phyloP scores from a whole-genome alignment of 2,888 invertebrate genomes.

The Dolichomitus sp. region DNA sequence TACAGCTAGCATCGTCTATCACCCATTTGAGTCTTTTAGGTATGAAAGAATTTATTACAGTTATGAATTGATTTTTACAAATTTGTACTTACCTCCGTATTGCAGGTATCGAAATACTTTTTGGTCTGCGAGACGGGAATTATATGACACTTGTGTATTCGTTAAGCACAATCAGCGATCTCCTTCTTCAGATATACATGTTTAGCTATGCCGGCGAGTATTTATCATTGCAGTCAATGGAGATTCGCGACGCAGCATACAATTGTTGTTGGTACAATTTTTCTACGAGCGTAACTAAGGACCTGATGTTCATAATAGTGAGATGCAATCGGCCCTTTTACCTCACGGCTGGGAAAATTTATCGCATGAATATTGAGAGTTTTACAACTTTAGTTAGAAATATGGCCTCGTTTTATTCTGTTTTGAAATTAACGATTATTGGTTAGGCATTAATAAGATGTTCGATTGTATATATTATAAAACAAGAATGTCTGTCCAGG shows the following conservation, averaged over 20 bases:
- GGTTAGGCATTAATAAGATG: background rate
- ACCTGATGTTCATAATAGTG: slow-evolving; percentile 55
- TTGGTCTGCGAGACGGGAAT: background rate
- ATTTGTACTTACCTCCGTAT: background rate
- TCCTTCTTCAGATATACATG: slow-evolving; percentile 55
- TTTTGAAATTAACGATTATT: slow-evolving; percentile 38
- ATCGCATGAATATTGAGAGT: slow-evolving; percentile 57
- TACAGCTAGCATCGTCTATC: background rate
- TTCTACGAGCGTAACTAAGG: slow-evolving; percentile 35
- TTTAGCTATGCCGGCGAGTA: slow-evolving; percentile 60
- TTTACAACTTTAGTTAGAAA: slow-evolving; percentile 62
- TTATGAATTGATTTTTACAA: background rate
- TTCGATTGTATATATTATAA: background rate
- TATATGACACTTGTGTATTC: slow-evolving; percentile 3
- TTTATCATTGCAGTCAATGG: slow-evolving; percentile 21
- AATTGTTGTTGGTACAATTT: slow-evolving; percentile 52
- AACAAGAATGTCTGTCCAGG: background rate
- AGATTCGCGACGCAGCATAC: slow-evolving; percentile 44
- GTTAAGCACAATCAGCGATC: background rate
- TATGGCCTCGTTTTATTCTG: slow-evolving; percentile 56
- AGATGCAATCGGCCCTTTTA: slow-evolving; percentile 27
- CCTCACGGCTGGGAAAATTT: slow-evolving; percentile 62
- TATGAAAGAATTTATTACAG: background rate
- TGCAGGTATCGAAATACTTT: slow-evolving; percentile 36
- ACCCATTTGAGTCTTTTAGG: background rate